Conservation (phyloP, 2,888 invertebrate species). For the Noctua janthe region DNA sequence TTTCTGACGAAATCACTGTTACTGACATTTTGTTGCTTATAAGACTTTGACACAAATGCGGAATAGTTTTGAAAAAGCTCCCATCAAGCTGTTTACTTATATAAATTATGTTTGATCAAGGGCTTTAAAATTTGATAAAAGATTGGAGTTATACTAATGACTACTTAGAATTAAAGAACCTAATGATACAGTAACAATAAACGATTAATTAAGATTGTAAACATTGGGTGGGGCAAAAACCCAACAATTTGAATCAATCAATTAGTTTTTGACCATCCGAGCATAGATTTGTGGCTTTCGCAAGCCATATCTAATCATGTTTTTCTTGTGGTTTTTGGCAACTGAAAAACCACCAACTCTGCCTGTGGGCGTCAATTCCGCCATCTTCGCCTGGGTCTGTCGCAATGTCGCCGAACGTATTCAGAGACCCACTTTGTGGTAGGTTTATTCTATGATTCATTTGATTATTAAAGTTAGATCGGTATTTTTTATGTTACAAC, state of each 20-base stretch:
- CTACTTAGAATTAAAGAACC: slow-evolving; percentile 30
- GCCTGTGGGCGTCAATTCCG: too few species aligned
- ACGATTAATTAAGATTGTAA: not conserved
- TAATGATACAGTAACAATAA: slow-evolving; percentile 32
- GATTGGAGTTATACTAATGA: slow-evolving; percentile 46
- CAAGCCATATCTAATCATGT: not conserved
- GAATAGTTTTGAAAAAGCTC: slow-evolving; percentile 1
- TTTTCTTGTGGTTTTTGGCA: not conserved
- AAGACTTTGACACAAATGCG: slow-evolving; percentile 45
- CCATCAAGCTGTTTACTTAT: slow-evolving; percentile 5
- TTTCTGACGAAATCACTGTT: slow-evolving; percentile 14
- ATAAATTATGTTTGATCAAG: slow-evolving; percentile 45
- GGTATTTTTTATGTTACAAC: not conserved
- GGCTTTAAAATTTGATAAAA: slow-evolving; percentile 38
- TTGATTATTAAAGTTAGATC: not conserved
- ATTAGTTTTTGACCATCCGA: not conserved
- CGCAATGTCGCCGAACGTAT: not conserved
- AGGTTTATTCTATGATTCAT: not conserved
- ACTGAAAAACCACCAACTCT: not conserved
- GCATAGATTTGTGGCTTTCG: too few species aligned
- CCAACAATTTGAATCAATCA: not conserved
- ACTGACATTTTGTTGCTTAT: slow-evolving; percentile 59
- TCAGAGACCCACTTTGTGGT: not conserved
- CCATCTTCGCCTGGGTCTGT: not conserved
- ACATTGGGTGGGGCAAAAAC: slow-evolving; percentile 2